phyloP scores from a whole-genome alignment of 2,888 invertebrate genomes.

The Leucoptera coffeella region DNA sequence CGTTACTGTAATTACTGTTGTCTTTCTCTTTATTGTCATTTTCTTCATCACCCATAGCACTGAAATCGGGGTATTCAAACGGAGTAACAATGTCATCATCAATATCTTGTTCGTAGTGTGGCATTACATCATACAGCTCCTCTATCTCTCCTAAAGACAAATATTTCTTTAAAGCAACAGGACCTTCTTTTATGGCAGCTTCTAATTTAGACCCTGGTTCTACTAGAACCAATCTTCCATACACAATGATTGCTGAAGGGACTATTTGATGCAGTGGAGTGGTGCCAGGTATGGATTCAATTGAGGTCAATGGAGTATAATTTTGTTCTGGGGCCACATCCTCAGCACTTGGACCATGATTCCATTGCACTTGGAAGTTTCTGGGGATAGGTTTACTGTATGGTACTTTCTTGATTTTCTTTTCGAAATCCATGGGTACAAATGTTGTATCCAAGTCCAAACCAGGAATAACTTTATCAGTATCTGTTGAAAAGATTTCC shows the following conservation, averaged over 20 bases:
- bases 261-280: slow-evolving; percentile 70
- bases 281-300: slow-evolving; percentile 72
- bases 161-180: slow-evolving; percentile 68
- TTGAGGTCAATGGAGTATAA: slow-evolving; percentile 65
- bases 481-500: slow-evolving; percentile 59
- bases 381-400: slow-evolving; percentile 95
- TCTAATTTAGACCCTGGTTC: slow-evolving; percentile 72
- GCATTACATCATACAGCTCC: slow-evolving; percentile 72
- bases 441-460: slow-evolving; percentile 70
- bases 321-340: slow-evolving; percentile 51
- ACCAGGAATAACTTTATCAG: slow-evolving; percentile 72
- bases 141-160: slow-evolving; percentile 77
- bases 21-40: slow-evolving; percentile 12
- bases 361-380: slow-evolving; percentile 97
- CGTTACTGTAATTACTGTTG: slow-evolving; percentile 24
- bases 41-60: slow-evolving; percentile 15
- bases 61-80: slow-evolving; percentile 29
- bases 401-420: slow-evolving; percentile 79
- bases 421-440: slow-evolving; percentile 61
- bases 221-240: slow-evolving; percentile 76
- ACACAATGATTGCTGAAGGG: slow-evolving; percentile 74
- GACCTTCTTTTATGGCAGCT: slow-evolving; percentile 70
- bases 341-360: slow-evolving; percentile 60
- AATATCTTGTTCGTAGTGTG: slow-evolving; percentile 59
- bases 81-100: slow-evolving; percentile 38